These are phyloP conservation scores for Exaiptasia diaphana DNA, from an alignment of 64 coral and sea anemone species.

Conservation along the genomic window DNA sequence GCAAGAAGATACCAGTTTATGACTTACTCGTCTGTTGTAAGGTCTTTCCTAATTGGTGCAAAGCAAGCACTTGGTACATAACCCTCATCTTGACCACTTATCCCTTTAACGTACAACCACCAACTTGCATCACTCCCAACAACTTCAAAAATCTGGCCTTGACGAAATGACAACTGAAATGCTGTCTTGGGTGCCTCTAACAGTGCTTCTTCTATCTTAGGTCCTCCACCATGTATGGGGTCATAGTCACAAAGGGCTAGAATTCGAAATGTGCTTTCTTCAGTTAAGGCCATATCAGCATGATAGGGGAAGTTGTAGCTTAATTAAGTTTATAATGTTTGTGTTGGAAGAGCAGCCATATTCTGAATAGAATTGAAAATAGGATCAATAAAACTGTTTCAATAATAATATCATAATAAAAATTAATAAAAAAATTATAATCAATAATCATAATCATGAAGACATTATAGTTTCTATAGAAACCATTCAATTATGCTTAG, in stretches of 20 bases:
- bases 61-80: slow-evolving; percentile 53
- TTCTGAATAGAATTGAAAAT: too few species aligned
- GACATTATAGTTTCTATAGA: too few species aligned
- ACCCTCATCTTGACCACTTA: slow-evolving; percentile 31
- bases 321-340: too few species aligned
- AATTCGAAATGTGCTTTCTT: slow-evolving; percentile 6
- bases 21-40: slow-evolving; percentile 37
- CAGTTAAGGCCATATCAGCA: slow-evolving; percentile 4
- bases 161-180: slow-evolving; percentile 22
- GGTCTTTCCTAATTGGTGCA: slow-evolving; percentile 30
- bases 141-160: slow-evolving; percentile 49
- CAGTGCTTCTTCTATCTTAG: slow-evolving; percentile 4
- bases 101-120: slow-evolving; percentile 44
- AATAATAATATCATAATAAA: too few species aligned
- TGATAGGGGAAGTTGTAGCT: too few species aligned
- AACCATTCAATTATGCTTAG: too few species aligned
- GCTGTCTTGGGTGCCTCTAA: slow-evolving; percentile 6
- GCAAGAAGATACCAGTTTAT: too few species aligned
- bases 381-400: too few species aligned
- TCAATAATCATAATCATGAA: too few species aligned
- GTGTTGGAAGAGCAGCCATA: too few species aligned
- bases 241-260: slow-evolving; percentile 7
- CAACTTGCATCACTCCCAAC: slow-evolving; percentile 26
- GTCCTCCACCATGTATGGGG: not conserved
- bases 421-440: too few species aligned